phyloP scores from a whole-genome alignment of 2,888 invertebrate genomes.

The Gymnoscelis rufifasciata region DNA sequence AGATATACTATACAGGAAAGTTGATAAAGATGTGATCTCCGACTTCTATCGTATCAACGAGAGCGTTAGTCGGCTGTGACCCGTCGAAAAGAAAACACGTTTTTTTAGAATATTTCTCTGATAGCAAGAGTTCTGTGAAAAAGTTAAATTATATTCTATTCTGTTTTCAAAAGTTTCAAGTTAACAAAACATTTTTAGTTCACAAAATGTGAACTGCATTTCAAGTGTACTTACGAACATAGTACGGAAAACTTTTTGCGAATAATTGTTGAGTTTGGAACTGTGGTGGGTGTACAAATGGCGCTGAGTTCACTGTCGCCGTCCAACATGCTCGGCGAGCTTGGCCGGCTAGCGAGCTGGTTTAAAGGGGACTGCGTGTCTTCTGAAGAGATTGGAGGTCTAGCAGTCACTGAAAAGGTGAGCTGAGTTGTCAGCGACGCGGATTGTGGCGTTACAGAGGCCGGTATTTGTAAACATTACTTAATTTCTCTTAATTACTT shows the following conservation, averaged over 20 bases:
- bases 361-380: constrained; percentile 65
- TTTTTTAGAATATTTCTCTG: constrained; percentile 9
- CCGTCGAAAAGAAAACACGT: constrained; percentile 32
- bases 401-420: constrained; percentile 71
- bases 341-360: constrained; percentile 67
- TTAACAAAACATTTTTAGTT: no score
- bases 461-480: no score
- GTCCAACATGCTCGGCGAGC: constrained; percentile 66
- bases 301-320: constrained; percentile 64
- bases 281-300: constrained; percentile 36
- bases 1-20: constrained; percentile 28
- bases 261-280: no score
- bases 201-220: constrained; percentile 9
- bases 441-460: no score
- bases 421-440: constrained; percentile 21
- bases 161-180: no score
- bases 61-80: constrained; percentile 40
- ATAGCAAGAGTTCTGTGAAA: constrained; percentile 20
- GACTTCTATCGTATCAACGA: constrained; percentile 41
- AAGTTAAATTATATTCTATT: constrained; percentile 14
- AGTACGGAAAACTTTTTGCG: no score
- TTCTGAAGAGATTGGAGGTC: constrained; percentile 61
- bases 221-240: neutral
- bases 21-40: constrained; percentile 35
- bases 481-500: no score